Evolutionary conservation across 2,113 vertebrate genomes (phyloP), one percentile per base, ranked within the genome.

Genomic region (Indicator maculatus): DNA sequence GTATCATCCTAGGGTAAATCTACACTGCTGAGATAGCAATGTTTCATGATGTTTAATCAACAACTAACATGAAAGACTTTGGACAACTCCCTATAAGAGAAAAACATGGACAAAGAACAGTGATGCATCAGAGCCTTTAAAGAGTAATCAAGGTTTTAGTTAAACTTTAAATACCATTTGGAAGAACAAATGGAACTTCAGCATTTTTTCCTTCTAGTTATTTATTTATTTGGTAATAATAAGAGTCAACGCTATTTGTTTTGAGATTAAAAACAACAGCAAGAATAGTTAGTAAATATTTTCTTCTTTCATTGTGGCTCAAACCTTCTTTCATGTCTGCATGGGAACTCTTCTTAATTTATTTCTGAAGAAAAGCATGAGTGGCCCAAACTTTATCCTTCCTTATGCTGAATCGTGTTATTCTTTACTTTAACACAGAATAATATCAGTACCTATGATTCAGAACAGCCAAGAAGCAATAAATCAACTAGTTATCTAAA

Each of bases 151-250:
- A 86, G 72, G 67, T 41, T 73, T 88, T 23, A 83, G 92, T 93
- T 91, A 94, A 96, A 83, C 58, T 93, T 95, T 91, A 96, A 89
- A 86, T 58, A 83, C 11, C 26, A 59, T 50, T 74, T 11, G 4
- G 27, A 87, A 87, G 33, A 78, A 92, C 79, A 67, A 11, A 14
- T 47, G 28, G 30, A 79, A 81, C 13, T 53, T 70, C 6, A 47
- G n/a, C 20, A 50, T 39, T 90, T 90, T 58, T 84, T 56, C 38
- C 53, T 90, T 81, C 27, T 39, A 83, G 26, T 76, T 88, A 81
- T 31, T 95, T 86, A 90, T 90, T 88, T 91, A 75, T 79, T 84
- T 79, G 33, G 38, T 58, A 85, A 81, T 11, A 63, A 12, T 59
- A 67, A 75, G 23, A 83, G 16, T 39, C 47, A 94, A 77, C 18